Evolutionary conservation across 2,888 invertebrate species (phyloP).

Genomic region (Pollenia amentaria): DNA sequence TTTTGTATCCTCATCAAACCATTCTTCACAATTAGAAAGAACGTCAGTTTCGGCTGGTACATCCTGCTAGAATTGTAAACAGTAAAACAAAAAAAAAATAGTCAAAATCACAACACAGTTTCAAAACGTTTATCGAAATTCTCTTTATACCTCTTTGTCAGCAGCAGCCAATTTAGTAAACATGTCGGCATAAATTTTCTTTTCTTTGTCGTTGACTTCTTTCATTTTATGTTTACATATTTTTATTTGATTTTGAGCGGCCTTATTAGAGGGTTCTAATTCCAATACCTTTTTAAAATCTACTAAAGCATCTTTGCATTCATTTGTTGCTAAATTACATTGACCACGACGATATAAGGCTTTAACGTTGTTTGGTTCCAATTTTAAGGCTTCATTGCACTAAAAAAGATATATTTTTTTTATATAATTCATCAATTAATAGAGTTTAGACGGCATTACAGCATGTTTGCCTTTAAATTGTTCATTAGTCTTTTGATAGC

Average conservation of each 20-base stretch:
- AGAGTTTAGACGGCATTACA: constrained; percentile 81
- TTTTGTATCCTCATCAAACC: constrained; percentile 83
- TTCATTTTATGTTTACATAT: constrained; percentile 90
- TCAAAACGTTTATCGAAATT: not conserved
- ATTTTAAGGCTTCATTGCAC: constrained; percentile 90
- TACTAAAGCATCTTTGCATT: constrained; percentile 90
- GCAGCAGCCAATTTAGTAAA: constrained; percentile 95
- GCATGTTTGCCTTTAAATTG: constrained; percentile 89
- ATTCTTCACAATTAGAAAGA: constrained; percentile 82
- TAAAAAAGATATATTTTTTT: constrained; percentile 63
- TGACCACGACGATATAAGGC: constrained; percentile 95
- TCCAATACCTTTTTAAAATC: constrained; percentile 92
- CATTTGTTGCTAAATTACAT: constrained; percentile 90
- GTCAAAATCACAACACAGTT: not conserved
- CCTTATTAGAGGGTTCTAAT: constrained; percentile 94
- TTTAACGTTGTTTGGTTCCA: constrained; percentile 93
- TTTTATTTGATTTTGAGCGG: constrained; percentile 91
- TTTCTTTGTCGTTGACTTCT: constrained; percentile 92
- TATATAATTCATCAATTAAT: not conserved
- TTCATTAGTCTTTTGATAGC: constrained; percentile 89
- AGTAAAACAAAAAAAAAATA: constrained; percentile 9
- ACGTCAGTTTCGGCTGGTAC: constrained; percentile 80
- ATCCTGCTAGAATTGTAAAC: constrained; percentile 74
- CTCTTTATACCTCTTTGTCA: constrained; percentile 89
- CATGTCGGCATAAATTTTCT: constrained; percentile 96